Base-by-base conservation (phyloP, 2,797 vertebrate species). In the Aldrovandia affinis region DNA sequence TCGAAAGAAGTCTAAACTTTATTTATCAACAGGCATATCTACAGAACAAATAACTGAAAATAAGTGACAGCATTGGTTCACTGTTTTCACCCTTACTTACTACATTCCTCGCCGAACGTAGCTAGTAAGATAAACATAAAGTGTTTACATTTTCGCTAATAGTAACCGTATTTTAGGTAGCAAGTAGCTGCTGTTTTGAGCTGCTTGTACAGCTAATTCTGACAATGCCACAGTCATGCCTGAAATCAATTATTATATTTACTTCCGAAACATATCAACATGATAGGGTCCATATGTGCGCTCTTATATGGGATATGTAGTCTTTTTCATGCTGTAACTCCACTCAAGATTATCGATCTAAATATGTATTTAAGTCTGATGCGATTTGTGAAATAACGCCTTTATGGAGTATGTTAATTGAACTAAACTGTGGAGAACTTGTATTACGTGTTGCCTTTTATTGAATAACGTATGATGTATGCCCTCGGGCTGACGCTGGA, bases 221-320 rank as follows among this genome's bases (percentile, higher is more conserved):
- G 22, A 39, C 65, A 70, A 20, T 47, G 25, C 42, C 59, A 36
- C 36, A 75, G 28, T 84, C 54, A 79, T 36, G 75, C 47, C 61
- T 86, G 75, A 50, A 50, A 63, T 81, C 79, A 81, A 42, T 83
- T 15, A 73, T 81, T 81, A 68, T 4, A 84, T 85, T 90, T 89
- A 93, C 94, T 95, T 95, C 95, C 93, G 92, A 95, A 95, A 94
- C 83, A 92, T 81, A 90, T 80, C 42, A 52, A 84, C 4, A 50
- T 18, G 70, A 78, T 79, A 73, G 81, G 87, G 87, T 86, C 86
- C 81, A 75, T 59, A 82, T 86, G 83, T 55, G 85, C 65, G 85
- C 86, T 86, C 90, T 84, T 90, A 70, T 81, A 83, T 96, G 95
- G 95, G 95, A 93, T 88, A 93, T 95, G 95, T 94, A 95, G 95